phyloP scores from a whole-genome alignment of 2,888 invertebrate species.

The Sphecodes monilicornis region DNA sequence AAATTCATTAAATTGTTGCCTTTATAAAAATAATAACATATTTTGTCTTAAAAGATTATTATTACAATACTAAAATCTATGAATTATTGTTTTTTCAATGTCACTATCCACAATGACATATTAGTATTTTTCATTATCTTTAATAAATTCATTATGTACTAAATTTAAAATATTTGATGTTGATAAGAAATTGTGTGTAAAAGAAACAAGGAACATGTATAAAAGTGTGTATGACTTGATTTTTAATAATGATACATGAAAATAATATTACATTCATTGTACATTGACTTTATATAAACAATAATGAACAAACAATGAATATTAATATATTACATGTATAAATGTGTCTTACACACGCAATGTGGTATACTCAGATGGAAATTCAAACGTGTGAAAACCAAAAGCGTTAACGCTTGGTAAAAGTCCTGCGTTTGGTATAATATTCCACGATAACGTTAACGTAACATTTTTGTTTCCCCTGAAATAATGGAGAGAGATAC shows the following conservation, averaged over 20 bases:
- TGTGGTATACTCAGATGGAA: conserved; percentile 94
- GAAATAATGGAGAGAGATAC: conserved; percentile 77
- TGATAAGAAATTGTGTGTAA: conserved; percentile 13
- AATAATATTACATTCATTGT: conserved; percentile 64
- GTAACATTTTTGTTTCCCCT: conserved; percentile 98
- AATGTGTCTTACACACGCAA: conserved; percentile 85
- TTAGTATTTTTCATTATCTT: not conserved
- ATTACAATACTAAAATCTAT: not conserved
- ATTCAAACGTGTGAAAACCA: conserved; percentile 94
- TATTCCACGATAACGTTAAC: conserved; percentile 98
- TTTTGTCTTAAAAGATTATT: not conserved
- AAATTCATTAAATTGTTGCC: conserved; percentile 38
- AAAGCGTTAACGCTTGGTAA: conserved; percentile 94
- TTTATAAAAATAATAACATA: conserved; percentile 12
- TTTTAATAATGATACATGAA: conserved; percentile 44
- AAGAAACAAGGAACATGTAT: conserved; percentile 1
- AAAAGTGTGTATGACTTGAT: not conserved
- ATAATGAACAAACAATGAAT: conserved; percentile 60
- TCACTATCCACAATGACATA: not conserved
- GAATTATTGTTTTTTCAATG: not conserved
- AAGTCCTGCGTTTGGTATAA: conserved; percentile 98
- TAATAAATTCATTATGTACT: not conserved
- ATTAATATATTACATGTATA: conserved; percentile 48
- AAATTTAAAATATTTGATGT: not conserved
- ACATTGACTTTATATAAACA: conserved; percentile 60